Evolutionary conservation across 1,140 invertebrate species (phyloP), one percentile per base, ranked within the genome.

Genomic region (Brachionus paranguensis): DNA sequence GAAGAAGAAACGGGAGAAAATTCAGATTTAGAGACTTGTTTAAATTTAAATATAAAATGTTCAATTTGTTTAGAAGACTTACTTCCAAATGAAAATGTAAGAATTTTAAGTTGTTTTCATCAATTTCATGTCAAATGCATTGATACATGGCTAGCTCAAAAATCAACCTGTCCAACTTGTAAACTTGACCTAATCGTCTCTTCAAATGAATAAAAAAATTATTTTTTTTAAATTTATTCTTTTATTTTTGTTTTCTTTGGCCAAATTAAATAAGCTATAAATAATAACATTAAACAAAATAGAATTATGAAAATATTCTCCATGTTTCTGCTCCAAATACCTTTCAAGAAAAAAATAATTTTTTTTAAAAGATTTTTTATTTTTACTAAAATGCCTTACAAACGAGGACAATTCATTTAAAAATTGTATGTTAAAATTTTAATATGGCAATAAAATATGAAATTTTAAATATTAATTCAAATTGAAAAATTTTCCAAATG

Each of bases 141-240:
- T 50, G 95, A 97, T 89, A 94, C 95, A 88, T 97, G 96, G 96
- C 91, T 97, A 43, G 92, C 93, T 84, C 95, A 94, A 78, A 97
- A 96, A 89, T 96, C 96, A 88, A 94, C 95, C 85, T 97, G 95
- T 91, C 95, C 96, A 5, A 96, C 97, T 83, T 97, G 95, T 90
- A 92, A 95, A 85, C 94, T 97, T 8, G 95, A 96, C 88, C 96
- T 97, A 29, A 29, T 27, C 17, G 29, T 6, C n/a, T 29, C n/a
- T 76, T 72, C 17, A 20, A 72, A 10, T 8, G 68, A 72, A 41
- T 72, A 72, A 72, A 72, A 41, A 17, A 41, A 43, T 17, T 45
- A 68, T 33, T 33, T 14, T 14, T 68, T 68, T 68, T 68, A 24
- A 1, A 29, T 33, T 68, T 27, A 68, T 33, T 33, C 10, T 68